Evolutionary conservation across 2,888 invertebrate species (phyloP).

Genomic region (Trachelus tabidus): DNA sequence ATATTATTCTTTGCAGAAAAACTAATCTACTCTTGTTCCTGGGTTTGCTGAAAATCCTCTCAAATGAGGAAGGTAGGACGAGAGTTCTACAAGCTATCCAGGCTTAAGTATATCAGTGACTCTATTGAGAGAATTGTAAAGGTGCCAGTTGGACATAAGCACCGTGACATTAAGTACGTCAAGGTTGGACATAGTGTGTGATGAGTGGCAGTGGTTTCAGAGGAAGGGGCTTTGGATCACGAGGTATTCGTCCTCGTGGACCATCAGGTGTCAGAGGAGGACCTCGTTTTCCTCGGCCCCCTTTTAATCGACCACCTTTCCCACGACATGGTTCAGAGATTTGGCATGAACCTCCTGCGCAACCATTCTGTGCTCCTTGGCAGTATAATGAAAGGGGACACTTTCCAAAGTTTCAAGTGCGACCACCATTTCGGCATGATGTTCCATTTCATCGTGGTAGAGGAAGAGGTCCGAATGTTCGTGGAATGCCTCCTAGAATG

Average conservation of each 20-base stretch:
- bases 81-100: not conserved
- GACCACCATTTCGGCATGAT: constrained; percentile 2
- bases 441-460: constrained; percentile 23
- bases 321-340: constrained; percentile 10
- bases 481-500: constrained; percentile 14
- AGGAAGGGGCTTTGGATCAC: constrained; percentile 52
- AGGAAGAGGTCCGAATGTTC: constrained; percentile 18
- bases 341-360: constrained; percentile 16
- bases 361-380: constrained; percentile 23
- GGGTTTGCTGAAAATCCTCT: not conserved
- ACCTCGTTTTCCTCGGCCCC: constrained; percentile 26
- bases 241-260: constrained; percentile 35
- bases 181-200: constrained; percentile 25
- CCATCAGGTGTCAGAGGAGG: constrained; percentile 29
- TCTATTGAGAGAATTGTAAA: not conserved
- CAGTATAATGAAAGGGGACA: constrained; percentile 22
- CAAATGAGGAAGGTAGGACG: constrained; percentile 13
- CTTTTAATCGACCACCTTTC: constrained; percentile 16
- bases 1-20: not conserved
- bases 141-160: not conserved
- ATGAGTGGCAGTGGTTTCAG: constrained; percentile 53
- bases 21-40: not conserved
- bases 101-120: not conserved
- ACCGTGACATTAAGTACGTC: not conserved
- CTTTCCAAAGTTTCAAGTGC: constrained; percentile 17